Base-by-base conservation (phyloP, 2,888 invertebrate species). In the Anticlea derivata region DNA sequence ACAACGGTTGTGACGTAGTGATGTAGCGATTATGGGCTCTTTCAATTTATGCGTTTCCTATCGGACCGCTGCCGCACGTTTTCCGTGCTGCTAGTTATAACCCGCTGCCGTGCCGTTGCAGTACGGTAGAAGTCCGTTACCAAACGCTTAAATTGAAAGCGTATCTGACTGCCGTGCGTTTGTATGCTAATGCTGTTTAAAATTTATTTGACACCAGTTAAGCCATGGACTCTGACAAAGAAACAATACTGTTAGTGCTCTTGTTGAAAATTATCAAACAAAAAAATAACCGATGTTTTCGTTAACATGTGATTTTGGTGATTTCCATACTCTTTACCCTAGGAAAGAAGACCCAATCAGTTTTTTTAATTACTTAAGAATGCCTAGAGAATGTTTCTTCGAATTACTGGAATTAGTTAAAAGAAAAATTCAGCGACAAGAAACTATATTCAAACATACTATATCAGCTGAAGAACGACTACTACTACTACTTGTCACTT, bases 161-260 rank as follows among this genome's bases (percentile, higher is more conserved):
- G n/a, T 24, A 24, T 24, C 24, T 24, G 24, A 24, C 24, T 24
- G 24, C 24, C 45, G 50, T 50, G 45, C 50, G 45, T 50, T 50
- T 50, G 8, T 45, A 45, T 45, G 13, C 12, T 20, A 43, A 35
- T 45, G 45, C 26, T 43, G 50, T 50, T 29, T 37, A 23, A 49
- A 29, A 17, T 8, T 17, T 13, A 29, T 31, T 30, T 40, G 29
- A 17, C 24, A 24, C 24, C 24, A 24, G 24, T 24, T 24, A 24
- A 24, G 24, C 24, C 24, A 24, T 24, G 2, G 5, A 1, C 24
- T 24, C 24, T 24, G 24, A 24, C 24, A 1, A 24, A 24, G 24
- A 24, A 24, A 24, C 5, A 24, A 24, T n/a, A n/a, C n/a, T n/a
- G n/a, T n/a, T n/a, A n/a, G n/a, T n/a, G n/a, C n/a, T n/a, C n/a